Percentiles rank a stretch among this genome's conserved stretches.
Conservation (phyloP, 2,797 vertebrate species). For the Cichlasoma orientale region DNA sequence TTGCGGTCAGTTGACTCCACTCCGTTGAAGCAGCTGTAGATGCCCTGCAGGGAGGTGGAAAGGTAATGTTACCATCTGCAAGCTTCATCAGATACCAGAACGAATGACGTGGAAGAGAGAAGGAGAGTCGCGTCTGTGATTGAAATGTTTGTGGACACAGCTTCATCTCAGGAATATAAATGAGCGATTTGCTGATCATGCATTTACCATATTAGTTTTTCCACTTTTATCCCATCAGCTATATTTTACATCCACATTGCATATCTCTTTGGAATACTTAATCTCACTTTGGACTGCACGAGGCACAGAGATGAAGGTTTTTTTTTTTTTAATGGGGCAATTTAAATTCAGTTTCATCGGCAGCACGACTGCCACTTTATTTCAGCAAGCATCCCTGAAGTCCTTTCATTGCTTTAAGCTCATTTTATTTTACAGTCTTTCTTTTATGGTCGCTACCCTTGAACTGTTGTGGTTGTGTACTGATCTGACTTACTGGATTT, state of each 20-base stretch:
- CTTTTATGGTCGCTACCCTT: constrained; percentile 34
- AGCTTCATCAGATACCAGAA: neutral
- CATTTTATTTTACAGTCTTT: constrained; percentile 23
- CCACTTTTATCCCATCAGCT: constrained; percentile 27
- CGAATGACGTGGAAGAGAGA: neutral
- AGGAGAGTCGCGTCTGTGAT: constrained; percentile 13
- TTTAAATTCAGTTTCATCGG: constrained; percentile 69
- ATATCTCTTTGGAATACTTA: constrained; percentile 43
- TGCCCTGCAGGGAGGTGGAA: constrained; percentile 81
- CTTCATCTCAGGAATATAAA: constrained; percentile 20
- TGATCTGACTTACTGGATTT: constrained; percentile 8
- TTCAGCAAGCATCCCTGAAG: constrained; percentile 26
- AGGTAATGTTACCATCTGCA: neutral
- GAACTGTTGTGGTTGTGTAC: constrained; percentile 1
- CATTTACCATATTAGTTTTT: constrained; percentile 43
- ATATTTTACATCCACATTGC: constrained; percentile 67
- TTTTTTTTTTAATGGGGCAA: constrained; percentile 60
- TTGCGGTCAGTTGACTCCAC: constrained; percentile 86
- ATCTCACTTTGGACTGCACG: constrained; percentile 39
- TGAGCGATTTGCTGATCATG: constrained; percentile 43
- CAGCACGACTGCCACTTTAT: constrained; percentile 33
- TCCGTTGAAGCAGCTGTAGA: constrained; percentile 97
- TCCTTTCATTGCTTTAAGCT: constrained; percentile 39
- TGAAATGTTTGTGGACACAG: constrained; percentile 22
- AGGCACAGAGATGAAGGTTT: constrained; percentile 37